These are phyloP conservation scores for Balaenoptera acutorostrata DNA, from an alignment of 2,113 vertebrate species.

Conservation along the genomic window DNA sequence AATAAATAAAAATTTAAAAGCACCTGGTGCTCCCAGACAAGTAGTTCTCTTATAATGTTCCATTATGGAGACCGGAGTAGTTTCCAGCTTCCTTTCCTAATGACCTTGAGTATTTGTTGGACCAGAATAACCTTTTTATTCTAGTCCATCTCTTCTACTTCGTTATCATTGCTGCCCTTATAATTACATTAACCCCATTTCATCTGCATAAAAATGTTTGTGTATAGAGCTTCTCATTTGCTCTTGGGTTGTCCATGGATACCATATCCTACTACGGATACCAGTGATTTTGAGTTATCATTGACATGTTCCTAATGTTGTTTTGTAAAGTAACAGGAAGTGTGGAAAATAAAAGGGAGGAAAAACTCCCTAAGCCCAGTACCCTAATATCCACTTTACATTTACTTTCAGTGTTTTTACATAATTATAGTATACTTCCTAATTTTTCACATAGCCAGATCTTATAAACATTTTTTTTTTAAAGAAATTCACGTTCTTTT, in stretches of 20 bases:
- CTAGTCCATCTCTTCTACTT: background rate
- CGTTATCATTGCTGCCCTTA: background rate
- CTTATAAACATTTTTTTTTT: conserved; percentile 25
- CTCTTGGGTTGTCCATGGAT: background rate
- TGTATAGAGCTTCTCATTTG: background rate
- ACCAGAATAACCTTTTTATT: background rate
- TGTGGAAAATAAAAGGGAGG: background rate
- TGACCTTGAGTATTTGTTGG: background rate
- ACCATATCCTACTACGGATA: background rate
- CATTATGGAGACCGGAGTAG: background rate
- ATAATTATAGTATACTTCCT: background rate
- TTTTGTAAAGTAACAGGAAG: background rate
- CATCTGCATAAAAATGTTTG: background rate
- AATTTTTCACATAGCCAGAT: background rate
- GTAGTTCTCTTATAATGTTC: background rate
- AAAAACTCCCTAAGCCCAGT: background rate
- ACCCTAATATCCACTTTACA: background rate
- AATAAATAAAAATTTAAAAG: background rate
- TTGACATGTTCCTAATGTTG: background rate
- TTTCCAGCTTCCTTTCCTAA: background rate
- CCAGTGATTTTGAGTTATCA: background rate
- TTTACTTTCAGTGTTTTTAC: background rate
- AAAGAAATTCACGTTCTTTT: too few species aligned
- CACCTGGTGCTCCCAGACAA: background rate
- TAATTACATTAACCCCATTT: background rate